A percentile compares a stretch with the other conserved stretches of the same genome.
Conservation (phyloP, 1,140 invertebrate species). For the Radopholus similis region DNA sequence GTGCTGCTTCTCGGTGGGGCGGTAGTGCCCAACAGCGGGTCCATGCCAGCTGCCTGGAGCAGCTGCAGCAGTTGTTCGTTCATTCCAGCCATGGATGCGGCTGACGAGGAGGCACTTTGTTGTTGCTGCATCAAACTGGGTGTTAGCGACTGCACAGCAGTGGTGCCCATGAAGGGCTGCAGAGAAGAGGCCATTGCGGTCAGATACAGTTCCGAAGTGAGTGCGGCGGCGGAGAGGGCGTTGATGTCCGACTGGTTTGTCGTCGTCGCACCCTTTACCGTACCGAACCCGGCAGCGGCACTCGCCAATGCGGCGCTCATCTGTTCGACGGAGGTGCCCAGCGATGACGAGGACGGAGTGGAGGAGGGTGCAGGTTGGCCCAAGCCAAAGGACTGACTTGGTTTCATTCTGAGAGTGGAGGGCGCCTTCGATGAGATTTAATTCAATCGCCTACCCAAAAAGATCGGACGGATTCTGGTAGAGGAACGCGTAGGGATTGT, state of each 20-base stretch:
- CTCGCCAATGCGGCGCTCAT: constrained; percentile 1
- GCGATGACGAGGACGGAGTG: not conserved
- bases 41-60: constrained; percentile 11
- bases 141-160: not conserved
- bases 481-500: not conserved
- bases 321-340: not conserved
- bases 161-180: not conserved
- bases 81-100: not conserved
- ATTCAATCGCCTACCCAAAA: not conserved
- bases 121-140: not conserved
- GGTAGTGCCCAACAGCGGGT: constrained; percentile 6
- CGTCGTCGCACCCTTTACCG: not conserved
- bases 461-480: not conserved
- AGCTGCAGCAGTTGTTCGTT: not conserved
- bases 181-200: not conserved
- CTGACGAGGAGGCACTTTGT: not conserved
- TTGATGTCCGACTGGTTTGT: too few species aligned
- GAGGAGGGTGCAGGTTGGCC: not conserved
- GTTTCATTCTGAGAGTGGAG: not conserved
- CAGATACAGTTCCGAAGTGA: not conserved
- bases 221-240: not conserved
- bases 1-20: not conserved
- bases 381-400: not conserved
- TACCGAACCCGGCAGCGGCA: not conserved
- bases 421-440: not conserved